Evolutionary conservation across 2,113 vertebrate genomes (phyloP).

Genomic region (Cochlearius cochlearius): DNA sequence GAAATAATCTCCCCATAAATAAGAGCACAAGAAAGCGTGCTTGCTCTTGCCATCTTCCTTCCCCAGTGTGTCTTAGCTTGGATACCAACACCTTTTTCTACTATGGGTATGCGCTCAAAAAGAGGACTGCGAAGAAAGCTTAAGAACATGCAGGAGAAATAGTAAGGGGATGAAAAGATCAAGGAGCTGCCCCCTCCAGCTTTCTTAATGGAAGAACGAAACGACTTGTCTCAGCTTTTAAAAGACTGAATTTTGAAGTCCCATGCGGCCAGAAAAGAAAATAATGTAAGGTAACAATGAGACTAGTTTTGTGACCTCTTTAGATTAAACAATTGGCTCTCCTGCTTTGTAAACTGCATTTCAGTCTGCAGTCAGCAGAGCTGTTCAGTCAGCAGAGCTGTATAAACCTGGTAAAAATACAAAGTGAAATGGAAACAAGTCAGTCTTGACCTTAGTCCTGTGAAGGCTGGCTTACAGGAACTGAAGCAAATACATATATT

Average conservation of each 20-base stretch:
- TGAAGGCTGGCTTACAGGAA: neutral
- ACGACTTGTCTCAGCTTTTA: neutral
- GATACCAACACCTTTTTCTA: neutral
- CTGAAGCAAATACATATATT: neutral
- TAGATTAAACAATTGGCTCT: neutral
- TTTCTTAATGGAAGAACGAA: neutral
- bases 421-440: constrained; percentile 9
- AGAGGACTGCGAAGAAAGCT: neutral
- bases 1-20: neutral
- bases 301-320: neutral
- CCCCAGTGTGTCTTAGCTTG: neutral
- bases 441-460: neutral
- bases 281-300: neutral
- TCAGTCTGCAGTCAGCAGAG: neutral
- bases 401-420: neutral
- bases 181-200: neutral
- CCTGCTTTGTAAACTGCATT: constrained; percentile 19
- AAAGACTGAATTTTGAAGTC: neutral
- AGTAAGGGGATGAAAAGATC: neutral
- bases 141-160: neutral
- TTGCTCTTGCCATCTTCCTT: neutral
- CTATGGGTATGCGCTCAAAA: neutral
- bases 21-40: neutral
- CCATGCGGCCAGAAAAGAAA: neutral
- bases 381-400: neutral